Evolutionary conservation across 1,140 invertebrate genomes (phyloP), one percentile per base, ranked within the genome.

Genomic region (Eumaeus atala): DNA sequence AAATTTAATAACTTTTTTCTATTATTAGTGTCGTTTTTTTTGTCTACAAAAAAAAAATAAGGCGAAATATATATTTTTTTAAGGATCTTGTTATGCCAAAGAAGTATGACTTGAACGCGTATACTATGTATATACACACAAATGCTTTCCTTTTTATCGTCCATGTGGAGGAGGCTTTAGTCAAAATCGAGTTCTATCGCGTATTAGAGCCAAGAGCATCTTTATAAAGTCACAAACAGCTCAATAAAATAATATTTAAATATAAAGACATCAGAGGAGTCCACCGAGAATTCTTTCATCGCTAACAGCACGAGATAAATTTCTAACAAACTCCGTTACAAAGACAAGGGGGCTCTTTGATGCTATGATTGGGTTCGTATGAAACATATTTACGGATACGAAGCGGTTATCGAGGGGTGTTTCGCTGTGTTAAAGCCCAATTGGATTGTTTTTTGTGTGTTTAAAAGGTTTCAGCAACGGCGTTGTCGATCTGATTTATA

Each of bases 321-420:
- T 67, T 71, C 67, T 71, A 62, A 67, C 70, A 59, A 71, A 72
- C 66, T 68, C 64, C 58, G 65, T 71, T 67, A 72, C 53, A 60
- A 57, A 51, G 47, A 54, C 54, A 62, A 61, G 57, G 61, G 14
- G 52, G 49, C 54, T 59, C 59, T 72, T 72, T 72, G 70, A 72
- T 65, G 58, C 61, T 62, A 72, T 71, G 70, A 71, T 75, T 71
- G 63, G 63, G 64, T 72, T 72, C 66, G 68, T 71, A 28, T 44
- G 9, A 37, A 10, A 37, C 35, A 10, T 37, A 11, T n/a, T 40
- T 40, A 14, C 16, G 8, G n/a, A 14, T 35, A 7, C 9, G 9
- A 9, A 9, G 34, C 34, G 34, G 35, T 37, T 37, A 16, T 17
- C 7, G 6, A 4, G 40, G 40, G 38, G 14, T 12, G 12, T 16